phyloP scores from a whole-genome alignment of 2,113 vertebrate genomes.

The Hemicordylus capensis region DNA sequence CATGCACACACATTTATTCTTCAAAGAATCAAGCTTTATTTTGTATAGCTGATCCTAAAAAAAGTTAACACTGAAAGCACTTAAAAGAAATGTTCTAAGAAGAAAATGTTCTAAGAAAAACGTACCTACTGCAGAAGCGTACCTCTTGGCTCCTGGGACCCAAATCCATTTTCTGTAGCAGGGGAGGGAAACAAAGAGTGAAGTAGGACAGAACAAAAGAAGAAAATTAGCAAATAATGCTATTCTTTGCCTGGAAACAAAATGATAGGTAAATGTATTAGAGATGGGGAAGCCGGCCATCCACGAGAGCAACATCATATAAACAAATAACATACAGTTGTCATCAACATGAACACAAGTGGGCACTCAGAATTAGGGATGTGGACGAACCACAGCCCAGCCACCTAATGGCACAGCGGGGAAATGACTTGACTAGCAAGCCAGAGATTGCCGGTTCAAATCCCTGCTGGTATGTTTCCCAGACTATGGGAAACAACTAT shows the following conservation, averaged over 20 bases:
- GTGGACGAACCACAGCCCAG: too few relatives aligned
- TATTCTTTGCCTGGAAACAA: not conserved
- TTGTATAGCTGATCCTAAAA: not conserved
- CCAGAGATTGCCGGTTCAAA: too few relatives aligned
- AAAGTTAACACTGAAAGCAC: not conserved
- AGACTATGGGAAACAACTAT: too few relatives aligned
- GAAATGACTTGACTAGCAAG: too few relatives aligned
- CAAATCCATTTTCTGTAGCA: constrained; percentile 74
- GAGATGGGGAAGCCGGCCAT: not conserved
- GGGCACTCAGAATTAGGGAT: too few relatives aligned
- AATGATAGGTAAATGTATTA: not conserved
- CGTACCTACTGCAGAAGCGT: constrained; percentile 71
- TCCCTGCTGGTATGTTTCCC: too few relatives aligned
- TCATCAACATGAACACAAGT: too few relatives aligned
- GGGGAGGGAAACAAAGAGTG: constrained; percentile 13
- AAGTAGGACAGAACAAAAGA: not conserved
- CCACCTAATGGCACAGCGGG: too few relatives aligned
- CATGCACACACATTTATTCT: not conserved
- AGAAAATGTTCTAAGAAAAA: not conserved
- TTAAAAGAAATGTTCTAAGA: not conserved
- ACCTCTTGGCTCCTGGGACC: constrained; percentile 61
- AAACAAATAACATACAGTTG: too few relatives aligned
- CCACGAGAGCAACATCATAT: too few relatives aligned
- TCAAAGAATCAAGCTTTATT: not conserved
- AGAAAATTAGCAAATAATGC: constrained; percentile 28